Evolutionary conservation across 1,140 invertebrate species (phyloP), one percentile per base, ranked within the genome.

Genomic region (Melipona quadrifasciata): DNA sequence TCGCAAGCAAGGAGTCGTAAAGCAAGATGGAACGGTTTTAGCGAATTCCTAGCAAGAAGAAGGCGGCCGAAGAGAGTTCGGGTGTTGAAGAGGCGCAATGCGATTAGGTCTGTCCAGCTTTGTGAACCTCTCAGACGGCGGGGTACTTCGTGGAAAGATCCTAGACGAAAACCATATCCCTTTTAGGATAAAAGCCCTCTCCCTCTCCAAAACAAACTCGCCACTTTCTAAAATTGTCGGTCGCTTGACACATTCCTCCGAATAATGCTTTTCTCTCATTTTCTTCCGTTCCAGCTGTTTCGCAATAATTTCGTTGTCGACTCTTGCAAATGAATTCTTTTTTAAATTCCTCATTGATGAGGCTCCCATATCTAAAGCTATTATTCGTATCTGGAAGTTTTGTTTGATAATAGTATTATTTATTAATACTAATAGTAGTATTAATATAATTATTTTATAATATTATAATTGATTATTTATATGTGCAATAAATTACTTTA

Each of bases 21-120:
- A 27, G n/a, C 39, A 83, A 64, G 65, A 55, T 82, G 75, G 79
- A 87, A 91, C 90, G 87, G 78, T 92, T 92, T 89, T 92, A 93
- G 93, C 89, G 90, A 92, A 82, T 91, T 93, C 80, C 89, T 93
- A 74, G 86, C 65, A 57, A 87, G 88, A 89, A 80, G 87, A 88
- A 89, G 90, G 71, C 90, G 82, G 21, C 84, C 88, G 72, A 85
- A 89, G 84, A 92, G 91, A 88, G 76, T 91, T 68, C 91, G 93
- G 80, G 89, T 71, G 58, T 91, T 94, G 76, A 92, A 90, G 89
- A 93, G 93, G 82, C 91, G 91, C 88, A 94, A 94, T 88, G 93
- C 93, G 84, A 94, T 94, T 93, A 94, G 93, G 93, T 94, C 90
- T 91, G 93, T 94, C 71, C 71, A 57, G 67, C 34, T 58, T 75